Conservation (phyloP, 1,140 invertebrate species). For the Colletes latitarsis region DNA sequence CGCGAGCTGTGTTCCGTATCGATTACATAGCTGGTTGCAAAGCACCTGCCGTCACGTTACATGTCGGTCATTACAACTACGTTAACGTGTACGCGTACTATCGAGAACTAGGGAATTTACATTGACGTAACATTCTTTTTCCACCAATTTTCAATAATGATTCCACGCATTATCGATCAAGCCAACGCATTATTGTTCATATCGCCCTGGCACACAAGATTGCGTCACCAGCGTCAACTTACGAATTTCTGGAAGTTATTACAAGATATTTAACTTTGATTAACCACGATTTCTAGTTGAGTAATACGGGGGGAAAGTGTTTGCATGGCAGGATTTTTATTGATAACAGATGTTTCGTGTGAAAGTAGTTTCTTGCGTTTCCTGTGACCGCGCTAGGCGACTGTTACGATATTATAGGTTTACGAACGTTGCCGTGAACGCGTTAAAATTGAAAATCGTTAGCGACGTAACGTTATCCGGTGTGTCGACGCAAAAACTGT, state of each 20-base stretch:
- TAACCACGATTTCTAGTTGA: not conserved
- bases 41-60: slow-evolving; percentile 14
- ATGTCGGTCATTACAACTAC: not conserved
- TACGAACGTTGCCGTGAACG: slow-evolving; percentile 2
- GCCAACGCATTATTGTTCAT: no score
- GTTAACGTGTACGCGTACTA: not conserved
- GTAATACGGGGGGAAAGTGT: slow-evolving; percentile 33
- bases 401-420: slow-evolving; percentile 20
- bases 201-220: no score
- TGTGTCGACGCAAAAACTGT: not conserved
- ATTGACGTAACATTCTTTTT: not conserved
- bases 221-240: not conserved
- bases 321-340: not conserved
- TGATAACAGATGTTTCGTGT: slow-evolving; percentile 26
- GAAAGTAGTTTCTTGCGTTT: slow-evolving; percentile 14
- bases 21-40: slow-evolving; percentile 24
- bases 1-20: slow-evolving; percentile 1
- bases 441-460: not conserved
- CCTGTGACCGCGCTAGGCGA: not conserved
- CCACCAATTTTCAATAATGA: no score
- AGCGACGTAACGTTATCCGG: not conserved
- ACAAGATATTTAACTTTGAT: not conserved
- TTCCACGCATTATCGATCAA: no score
- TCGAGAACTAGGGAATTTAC: not conserved
- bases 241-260: no score